These are phyloP conservation scores for Dendronephthya gigantea DNA, from an alignment of 64 coral and sea anemone species.

Conservation along the genomic window DNA sequence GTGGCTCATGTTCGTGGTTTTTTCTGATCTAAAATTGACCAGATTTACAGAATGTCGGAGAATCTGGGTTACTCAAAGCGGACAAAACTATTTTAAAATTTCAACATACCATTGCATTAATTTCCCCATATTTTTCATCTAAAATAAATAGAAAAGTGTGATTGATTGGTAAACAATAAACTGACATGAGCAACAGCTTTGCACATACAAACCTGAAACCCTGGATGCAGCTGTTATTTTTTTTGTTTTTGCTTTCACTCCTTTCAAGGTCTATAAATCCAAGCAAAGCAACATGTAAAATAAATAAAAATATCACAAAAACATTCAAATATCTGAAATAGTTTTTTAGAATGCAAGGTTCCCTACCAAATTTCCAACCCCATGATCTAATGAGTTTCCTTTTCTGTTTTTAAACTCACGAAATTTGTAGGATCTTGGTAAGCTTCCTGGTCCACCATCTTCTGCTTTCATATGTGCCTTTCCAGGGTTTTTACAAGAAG, in stretches of 20 bases:
- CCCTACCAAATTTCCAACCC: background rate
- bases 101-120: background rate
- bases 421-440: background rate
- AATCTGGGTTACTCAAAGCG: no score
- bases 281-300: background rate
- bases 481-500: background rate
- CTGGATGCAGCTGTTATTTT: background rate
- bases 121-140: background rate
- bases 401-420: background rate
- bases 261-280: background rate
- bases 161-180: no score
- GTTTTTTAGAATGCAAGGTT: background rate
- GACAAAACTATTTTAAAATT: background rate
- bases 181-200: no score
- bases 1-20: constrained; percentile 52
- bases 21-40: constrained; percentile 64
- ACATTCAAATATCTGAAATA: background rate
- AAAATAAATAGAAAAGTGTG: no score
- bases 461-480: background rate
- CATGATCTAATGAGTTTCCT: background rate
- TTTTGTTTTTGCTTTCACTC: background rate
- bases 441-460: background rate
- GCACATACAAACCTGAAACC: no score
- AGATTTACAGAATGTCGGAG: no score
- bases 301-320: no score